phyloP scores from a whole-genome alignment of 2,113 vertebrate species.

The Dromiciops gliroides region DNA sequence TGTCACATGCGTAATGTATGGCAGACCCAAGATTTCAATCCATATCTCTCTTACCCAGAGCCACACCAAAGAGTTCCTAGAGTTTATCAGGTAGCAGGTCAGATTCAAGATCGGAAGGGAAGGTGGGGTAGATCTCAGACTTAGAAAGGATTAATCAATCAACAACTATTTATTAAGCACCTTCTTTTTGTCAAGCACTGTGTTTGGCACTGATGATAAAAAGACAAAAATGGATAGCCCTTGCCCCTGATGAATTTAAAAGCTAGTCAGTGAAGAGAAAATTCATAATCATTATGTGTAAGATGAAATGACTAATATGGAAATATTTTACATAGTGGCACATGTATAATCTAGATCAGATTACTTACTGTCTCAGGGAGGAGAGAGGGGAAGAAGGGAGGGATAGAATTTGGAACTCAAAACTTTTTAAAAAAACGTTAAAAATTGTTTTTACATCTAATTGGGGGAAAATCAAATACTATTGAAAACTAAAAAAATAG shows the following conservation, averaged over 20 bases:
- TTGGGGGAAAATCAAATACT: too few species aligned
- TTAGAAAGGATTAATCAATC: not conserved
- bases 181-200: not conserved
- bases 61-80: not conserved
- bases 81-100: not conserved
- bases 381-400: too few species aligned
- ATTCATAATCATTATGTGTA: too few species aligned
- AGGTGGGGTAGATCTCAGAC: too few species aligned
- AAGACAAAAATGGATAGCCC: not conserved
- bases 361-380: too few species aligned
- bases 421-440: too few species aligned
- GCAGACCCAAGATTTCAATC: not conserved
- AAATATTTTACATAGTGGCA: too few species aligned
- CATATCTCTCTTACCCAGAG: not conserved
- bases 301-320: too few species aligned
- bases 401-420: too few species aligned
- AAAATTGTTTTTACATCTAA: too few species aligned
- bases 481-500: too few species aligned
- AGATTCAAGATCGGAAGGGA: not conserved
- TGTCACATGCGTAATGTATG: not conserved
- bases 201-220: not conserved
- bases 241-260: not conserved
- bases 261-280: not conserved
- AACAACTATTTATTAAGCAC: not conserved
- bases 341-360: too few species aligned